These are phyloP conservation scores for Anoplius nigerrimus DNA, from an alignment of 2,888 invertebrate genomes.

Conservation along the genomic window DNA sequence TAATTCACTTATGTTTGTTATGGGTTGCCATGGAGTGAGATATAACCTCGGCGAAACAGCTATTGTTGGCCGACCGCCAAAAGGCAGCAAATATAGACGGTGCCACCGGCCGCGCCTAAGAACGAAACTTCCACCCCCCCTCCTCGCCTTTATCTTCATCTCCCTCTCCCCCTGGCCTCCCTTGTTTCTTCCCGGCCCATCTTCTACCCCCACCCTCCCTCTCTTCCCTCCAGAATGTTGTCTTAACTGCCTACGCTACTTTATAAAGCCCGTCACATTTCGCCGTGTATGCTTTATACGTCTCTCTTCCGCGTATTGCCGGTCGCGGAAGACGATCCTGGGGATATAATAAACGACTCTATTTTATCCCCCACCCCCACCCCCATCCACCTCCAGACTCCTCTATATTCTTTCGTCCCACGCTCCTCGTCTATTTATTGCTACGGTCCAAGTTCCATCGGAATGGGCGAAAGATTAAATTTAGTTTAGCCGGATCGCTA, in stretches of 20 bases:
- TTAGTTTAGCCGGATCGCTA: no score
- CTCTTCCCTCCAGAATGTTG: not conserved
- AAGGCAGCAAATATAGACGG: slow-evolving; percentile 65
- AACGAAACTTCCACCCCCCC: slow-evolving; percentile 7
- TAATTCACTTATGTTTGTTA: slow-evolving; percentile 74
- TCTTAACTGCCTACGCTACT: no score
- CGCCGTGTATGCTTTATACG: no score
- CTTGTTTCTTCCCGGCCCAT: not conserved
- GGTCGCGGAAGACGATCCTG: no score
- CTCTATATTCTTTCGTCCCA: not conserved
- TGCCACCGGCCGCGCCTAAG: slow-evolving; percentile 29
- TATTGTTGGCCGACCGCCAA: slow-evolving; percentile 70
- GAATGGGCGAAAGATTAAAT: no score
- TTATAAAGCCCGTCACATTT: no score
- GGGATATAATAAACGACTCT: no score
- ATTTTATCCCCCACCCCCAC: no score
- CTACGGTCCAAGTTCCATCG: not conserved
- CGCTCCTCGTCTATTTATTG: slow-evolving; percentile 6
- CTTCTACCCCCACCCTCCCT: no score
- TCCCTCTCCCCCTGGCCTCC: not conserved
- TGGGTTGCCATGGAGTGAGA: slow-evolving; percentile 71
- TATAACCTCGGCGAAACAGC: slow-evolving; percentile 68
- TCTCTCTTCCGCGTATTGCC: no score
- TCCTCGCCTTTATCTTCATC: not conserved
- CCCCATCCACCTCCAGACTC: not conserved